These are phyloP conservation scores for Caenorhabditis sp. DNA, from an alignment of 2,888 invertebrate species.

Conservation along the genomic window DNA sequence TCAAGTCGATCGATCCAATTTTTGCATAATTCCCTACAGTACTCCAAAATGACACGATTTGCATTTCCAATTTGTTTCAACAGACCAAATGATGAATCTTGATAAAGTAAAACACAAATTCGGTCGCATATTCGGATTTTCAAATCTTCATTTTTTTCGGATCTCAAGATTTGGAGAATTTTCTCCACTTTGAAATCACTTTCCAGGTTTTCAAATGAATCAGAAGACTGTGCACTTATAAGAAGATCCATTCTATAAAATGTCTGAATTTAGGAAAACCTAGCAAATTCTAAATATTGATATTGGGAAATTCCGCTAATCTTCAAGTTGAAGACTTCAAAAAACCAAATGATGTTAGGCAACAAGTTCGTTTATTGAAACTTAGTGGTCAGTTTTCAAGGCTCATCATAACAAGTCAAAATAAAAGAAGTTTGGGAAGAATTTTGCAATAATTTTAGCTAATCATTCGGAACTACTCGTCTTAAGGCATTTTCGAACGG, in stretches of 20 bases:
- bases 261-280: neutral
- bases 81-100: constrained; percentile 29
- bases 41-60: neutral
- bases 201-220: constrained; percentile 8
- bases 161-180: neutral
- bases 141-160: constrained; percentile 4
- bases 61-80: constrained; percentile 3
- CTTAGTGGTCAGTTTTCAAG: neutral
- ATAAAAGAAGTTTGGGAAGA: constrained; percentile 1
- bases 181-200: neutral
- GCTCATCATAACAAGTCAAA: neutral
- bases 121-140: constrained; percentile 20
- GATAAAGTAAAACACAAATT: constrained; percentile 20
- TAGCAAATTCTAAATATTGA: neutral
- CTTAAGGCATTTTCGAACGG: constrained; percentile 1
- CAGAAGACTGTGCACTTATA: constrained; percentile 12
- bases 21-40: constrained; percentile 28
- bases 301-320: neutral
- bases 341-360: neutral
- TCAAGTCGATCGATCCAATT: constrained; percentile 1
- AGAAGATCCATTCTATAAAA: constrained; percentile 8
- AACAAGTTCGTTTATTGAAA: neutral
- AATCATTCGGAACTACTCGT: constrained; percentile 21
- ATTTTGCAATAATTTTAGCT: neutral
- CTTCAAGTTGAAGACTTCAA: neutral